phyloP scores from a whole-genome alignment of 2,113 vertebrate species.

The Bambusicola thoracicus region DNA sequence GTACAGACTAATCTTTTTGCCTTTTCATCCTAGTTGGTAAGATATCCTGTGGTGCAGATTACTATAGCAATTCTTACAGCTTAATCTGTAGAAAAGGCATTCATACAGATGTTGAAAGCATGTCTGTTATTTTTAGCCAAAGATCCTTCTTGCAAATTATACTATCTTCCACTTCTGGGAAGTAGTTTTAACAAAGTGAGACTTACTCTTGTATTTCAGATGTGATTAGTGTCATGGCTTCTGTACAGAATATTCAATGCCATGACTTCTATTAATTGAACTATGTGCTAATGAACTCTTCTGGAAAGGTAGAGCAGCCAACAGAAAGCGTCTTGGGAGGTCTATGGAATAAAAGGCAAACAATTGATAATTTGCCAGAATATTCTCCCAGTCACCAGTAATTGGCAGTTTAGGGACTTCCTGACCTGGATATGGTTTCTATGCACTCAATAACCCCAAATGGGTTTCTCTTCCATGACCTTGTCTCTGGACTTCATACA shows the following conservation, averaged over 20 bases:
- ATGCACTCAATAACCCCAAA: rapidly evolving
- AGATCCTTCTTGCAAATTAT: background rate
- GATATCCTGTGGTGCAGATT: background rate
- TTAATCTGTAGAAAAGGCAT: background rate
- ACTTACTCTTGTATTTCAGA: background rate
- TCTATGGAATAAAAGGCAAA: background rate
- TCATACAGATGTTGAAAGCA: background rate
- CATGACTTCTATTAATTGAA: background rate
- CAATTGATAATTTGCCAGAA: background rate
- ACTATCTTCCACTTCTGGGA: background rate
- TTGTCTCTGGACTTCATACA: background rate
- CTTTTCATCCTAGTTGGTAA: background rate
- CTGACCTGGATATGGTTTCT: background rate
- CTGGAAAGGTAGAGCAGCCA: background rate
- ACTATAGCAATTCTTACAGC: background rate
- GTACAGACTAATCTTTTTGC: background rate
- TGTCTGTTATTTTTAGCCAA: background rate
- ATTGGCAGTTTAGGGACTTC: background rate
- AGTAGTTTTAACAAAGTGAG: background rate
- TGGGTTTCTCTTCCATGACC: background rate
- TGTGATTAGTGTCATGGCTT: background rate
- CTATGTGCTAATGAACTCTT: background rate
- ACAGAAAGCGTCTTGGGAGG: background rate
- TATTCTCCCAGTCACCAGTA: background rate
- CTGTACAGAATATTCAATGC: background rate